Conservation (phyloP, 2,797 vertebrate genomes). For the Platyrinchus mystaceus region DNA sequence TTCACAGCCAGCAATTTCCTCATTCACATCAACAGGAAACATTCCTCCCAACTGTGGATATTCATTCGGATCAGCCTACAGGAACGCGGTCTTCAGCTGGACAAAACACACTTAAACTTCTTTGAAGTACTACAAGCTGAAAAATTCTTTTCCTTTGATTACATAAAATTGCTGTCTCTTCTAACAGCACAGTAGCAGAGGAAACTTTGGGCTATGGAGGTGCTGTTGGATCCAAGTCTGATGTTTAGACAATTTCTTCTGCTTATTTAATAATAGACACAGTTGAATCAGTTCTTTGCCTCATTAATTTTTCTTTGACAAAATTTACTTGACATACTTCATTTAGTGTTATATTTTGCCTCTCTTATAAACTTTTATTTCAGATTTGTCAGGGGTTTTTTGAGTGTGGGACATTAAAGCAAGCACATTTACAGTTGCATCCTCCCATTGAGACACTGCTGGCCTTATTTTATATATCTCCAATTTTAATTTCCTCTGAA, state of each 20-base stretch:
- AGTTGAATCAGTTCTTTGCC: not conserved
- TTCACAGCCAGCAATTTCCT: not conserved
- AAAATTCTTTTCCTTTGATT: not conserved
- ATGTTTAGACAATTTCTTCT: constrained; percentile 46
- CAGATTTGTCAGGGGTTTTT: not conserved
- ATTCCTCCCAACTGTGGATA: not conserved
- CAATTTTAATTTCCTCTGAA: not conserved
- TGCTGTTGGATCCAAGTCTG: not conserved
- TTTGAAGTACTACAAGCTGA: not conserved
- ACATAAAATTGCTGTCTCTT: not conserved
- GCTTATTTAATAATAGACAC: constrained; percentile 44
- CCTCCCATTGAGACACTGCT: not conserved
- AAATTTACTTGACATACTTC: not conserved
- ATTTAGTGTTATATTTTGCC: not conserved
- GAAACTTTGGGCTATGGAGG: not conserved
- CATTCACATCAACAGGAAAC: not conserved
- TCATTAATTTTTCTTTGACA: constrained; percentile 22
- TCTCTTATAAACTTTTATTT: not conserved
- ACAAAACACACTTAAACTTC: not conserved
- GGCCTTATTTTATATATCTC: not conserved
- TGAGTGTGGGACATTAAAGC: not conserved
- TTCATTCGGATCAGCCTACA: not conserved
- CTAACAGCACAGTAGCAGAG: not conserved
- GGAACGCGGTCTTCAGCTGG: not conserved
- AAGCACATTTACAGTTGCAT: not conserved